phyloP scores from a whole-genome alignment of 2,797 vertebrate species.

The Cottoperca gobio region DNA sequence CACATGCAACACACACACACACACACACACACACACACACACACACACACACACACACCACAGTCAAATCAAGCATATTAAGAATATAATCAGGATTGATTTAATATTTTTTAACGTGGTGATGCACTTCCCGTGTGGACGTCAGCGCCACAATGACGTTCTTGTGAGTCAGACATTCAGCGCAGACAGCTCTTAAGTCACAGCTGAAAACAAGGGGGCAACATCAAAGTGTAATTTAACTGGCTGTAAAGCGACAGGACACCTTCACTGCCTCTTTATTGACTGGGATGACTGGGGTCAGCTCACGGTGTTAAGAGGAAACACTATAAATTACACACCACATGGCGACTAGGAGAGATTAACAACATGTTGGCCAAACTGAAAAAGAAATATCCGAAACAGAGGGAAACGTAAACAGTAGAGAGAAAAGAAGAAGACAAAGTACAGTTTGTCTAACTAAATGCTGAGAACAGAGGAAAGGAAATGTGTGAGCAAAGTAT shows the following conservation, averaged over 20 bases:
- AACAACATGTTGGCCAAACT: conserved; percentile 64
- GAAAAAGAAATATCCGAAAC: conserved; percentile 44
- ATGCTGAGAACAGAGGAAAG: neutral
- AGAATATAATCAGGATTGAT: neutral
- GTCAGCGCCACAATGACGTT: conserved; percentile 43
- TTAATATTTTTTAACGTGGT: neutral
- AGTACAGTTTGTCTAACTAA: neutral
- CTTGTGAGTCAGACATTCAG: conserved; percentile 71
- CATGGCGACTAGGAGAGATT: conserved; percentile 68
- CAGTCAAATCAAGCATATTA: too few species aligned
- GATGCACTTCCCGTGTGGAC: neutral
- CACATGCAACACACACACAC: neutral
- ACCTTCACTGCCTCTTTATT: conserved; percentile 78
- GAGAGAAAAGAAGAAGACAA: conserved; percentile 1
- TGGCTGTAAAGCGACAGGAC: conserved; percentile 84
- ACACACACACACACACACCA: neutral
- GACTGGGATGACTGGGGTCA: conserved; percentile 81
- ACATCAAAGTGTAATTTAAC: conserved; percentile 89
- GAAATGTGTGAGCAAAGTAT: conserved; percentile 44
- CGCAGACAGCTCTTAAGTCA: conserved; percentile 76
- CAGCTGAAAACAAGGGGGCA: conserved; percentile 76
- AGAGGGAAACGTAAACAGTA: conserved; percentile 39
- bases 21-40: too few species aligned
- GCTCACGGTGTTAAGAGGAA: conserved; percentile 81
- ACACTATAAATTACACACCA: conserved; percentile 81